Evolutionary conservation across 1,140 invertebrate species (phyloP), one percentile per base, ranked within the genome.

Genomic region (Lepidurus arcticus): DNA sequence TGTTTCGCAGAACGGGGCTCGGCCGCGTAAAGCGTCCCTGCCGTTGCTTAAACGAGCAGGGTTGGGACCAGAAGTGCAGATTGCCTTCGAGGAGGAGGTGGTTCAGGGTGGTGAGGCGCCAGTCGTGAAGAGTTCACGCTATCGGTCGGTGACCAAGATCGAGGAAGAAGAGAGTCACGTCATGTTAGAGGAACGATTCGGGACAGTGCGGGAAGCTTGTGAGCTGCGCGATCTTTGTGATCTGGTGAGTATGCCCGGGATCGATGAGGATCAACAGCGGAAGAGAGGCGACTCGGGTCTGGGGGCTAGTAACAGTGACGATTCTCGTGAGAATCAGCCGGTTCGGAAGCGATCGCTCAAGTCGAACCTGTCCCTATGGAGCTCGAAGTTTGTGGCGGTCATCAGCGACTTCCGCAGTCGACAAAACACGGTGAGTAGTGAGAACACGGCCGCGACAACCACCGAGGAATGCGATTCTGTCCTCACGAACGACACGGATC

Each of bases 41-140:
- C 76, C 79, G 11, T 74, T 80, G 45, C 73, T 80, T 8, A 42
- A 73, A n/a, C 76, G 79, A 13, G 79, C 79, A 11, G 79, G 79
- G n/a, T 76, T 80, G 3, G 79, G 79, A n/a, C 79, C 79, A 24
- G 79, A 80, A 13, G 76, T 80, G 24, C 42, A 79, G 76, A 42
- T 65, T 11, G 79, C 79, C 11, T 80, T 80, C 42, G 21, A 73
- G 13, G 21, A 42, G 73, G 73, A 47, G 42, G 34, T 34, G 53
- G 2, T 26, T 65, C 42, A 4, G 26, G 44, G 65, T 16, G 13
- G 9, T 9, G 76, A 76, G n/a, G 42, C 21, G n/a, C 7, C 43
- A 16, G 16, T 26, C 8, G 1, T 34, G 34, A 42, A 47, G 11
- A 47, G 44, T n/a, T 47, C 42, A 11, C 11, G 11, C 26, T 11